Base-by-base conservation (phyloP, 2,113 vertebrate species). In the Glaucidium brasilianum region DNA sequence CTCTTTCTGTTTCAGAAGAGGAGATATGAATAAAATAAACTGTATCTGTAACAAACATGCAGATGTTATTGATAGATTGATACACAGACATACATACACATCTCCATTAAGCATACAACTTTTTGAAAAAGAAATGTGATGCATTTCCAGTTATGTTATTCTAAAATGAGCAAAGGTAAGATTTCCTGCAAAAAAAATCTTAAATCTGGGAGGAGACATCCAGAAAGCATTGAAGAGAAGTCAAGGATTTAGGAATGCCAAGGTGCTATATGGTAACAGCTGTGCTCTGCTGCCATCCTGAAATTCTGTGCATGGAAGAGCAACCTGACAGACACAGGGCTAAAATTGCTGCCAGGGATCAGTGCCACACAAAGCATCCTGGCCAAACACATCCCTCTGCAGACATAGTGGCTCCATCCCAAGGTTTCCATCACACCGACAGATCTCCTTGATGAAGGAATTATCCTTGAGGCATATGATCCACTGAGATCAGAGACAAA, bases 261-360 rank as follows among this genome's bases (percentile, higher is more conserved):
- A 94, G 82, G 96, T 96, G 78, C 66, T 96, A 30, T 25, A 87
- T 15, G 5, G 59, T 43, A 96, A 85, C 94, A 96, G 88, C 90
- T 95, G 93, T 81, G 88, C 64, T 93, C 60, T 95, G 43, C 88
- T 94, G 68, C 59, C 76, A 92, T 92, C 64, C 92, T 84, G 47
- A 88, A 95, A 94, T 78, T 94, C 68, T 86, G 79, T 75, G 64
- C 88, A 74, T 75, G 35, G 75, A 93, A 75, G 29, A 68, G 92
- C 88, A 94, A 94, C 88, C 81, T 96, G 94, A 96, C 75, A 96
- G 92, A 84, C 91, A 93, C 47, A 23, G 72, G 85, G 56, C 78
- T 93, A 67, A 71, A 92, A 94, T 0, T 86, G 79, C 71, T 95
- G 94, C 94, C 96, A 97, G 82, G 85, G 90, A 95, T 83, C 92